Base-by-base conservation (phyloP, 2,888 invertebrate species). In the Ptilodon capucinus region DNA sequence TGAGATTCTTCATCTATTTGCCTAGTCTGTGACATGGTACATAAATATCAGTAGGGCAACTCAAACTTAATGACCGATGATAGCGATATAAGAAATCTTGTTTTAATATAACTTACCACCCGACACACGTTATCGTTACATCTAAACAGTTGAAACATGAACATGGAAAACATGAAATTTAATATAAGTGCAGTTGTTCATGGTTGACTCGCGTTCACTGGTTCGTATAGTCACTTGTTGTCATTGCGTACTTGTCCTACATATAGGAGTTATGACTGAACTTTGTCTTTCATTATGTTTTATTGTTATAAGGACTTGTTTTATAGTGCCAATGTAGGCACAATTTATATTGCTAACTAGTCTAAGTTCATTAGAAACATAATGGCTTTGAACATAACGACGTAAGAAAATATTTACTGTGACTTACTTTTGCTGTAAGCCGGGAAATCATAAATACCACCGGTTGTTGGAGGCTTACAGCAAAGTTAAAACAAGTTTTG, bases 121-220 rank as follows among this genome's bases (percentile, higher is more conserved):
- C 46, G 52, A 42, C 42, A 50, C 39, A 40, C 14, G 47, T 54
- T 60, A 60, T 57, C 60, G 28, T 6, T 5, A 3, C 34, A 60
- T 60, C 60, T 51, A 6, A 17, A 36, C 38, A 0, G 23, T 44
- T 17, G 14, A 41, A 38, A 38, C 43, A 40, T 57, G 46, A 53
- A 60, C 48, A 47, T 49, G 25, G 25, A 42, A 42, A 56, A 60
- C 54, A 54, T 57, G 57, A 60, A 51, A 51, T 51, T 50, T 35
- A 42, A n/a, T 42, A 11, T 3, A 25, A 21, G 32, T 21, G 38
- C 25, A 28, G 39, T 32, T 45, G 9, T 40, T 36, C 23, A 7
- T 11, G 32, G 8, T 44, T 41, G n/a, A 2, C 30, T 34, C 38
- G 41, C 16, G 19, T 38, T 5, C 11, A 19, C 18, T 38, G 16